These are phyloP conservation scores for Drosophila picticornis DNA, from an alignment of 2,888 invertebrate species.

Conservation along the genomic window DNA sequence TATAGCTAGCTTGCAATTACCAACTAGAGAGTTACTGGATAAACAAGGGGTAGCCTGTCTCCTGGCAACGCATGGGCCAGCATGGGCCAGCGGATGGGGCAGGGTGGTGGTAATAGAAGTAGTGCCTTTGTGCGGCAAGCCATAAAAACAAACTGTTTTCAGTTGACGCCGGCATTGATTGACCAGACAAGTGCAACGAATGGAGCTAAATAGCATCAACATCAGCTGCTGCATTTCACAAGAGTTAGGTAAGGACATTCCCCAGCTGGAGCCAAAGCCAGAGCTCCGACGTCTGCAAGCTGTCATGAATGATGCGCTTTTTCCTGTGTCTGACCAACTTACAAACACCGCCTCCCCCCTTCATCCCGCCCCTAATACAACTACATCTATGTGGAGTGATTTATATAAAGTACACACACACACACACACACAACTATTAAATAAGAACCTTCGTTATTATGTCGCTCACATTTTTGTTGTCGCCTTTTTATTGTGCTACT, in stretches of 20 bases:
- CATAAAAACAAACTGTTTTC: slow-evolving; percentile 73
- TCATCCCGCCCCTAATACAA: slow-evolving; percentile 33
- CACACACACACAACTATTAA: slow-evolving; percentile 63
- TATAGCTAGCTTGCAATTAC: slow-evolving; percentile 72
- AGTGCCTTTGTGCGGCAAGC: slow-evolving; percentile 72
- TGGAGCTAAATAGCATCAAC: slow-evolving; percentile 64
- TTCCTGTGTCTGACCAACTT: slow-evolving; percentile 65
- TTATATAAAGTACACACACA: slow-evolving; percentile 57
- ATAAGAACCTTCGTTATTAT: slow-evolving; percentile 71
- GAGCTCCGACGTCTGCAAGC: slow-evolving; percentile 51
- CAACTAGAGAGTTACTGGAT: slow-evolving; percentile 31
- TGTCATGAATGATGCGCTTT: slow-evolving; percentile 74
- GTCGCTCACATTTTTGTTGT: slow-evolving; percentile 42
- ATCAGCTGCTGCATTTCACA: slow-evolving; percentile 74
- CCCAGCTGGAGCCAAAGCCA: slow-evolving; percentile 25
- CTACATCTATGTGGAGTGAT: slow-evolving; percentile 55
- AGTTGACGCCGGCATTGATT: slow-evolving; percentile 74
- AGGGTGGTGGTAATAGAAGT: slow-evolving; percentile 17
- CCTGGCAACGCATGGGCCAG: not conserved
- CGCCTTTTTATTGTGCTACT: slow-evolving; percentile 56
- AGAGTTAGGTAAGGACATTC: slow-evolving; percentile 8
- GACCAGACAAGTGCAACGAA: slow-evolving; percentile 78
- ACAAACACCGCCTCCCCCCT: slow-evolving; percentile 8
- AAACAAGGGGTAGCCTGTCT: not conserved
- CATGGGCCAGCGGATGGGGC: not conserved